phyloP scores from a whole-genome alignment of 2,113 vertebrate species.

The Pseudorectes ferrugineus region DNA sequence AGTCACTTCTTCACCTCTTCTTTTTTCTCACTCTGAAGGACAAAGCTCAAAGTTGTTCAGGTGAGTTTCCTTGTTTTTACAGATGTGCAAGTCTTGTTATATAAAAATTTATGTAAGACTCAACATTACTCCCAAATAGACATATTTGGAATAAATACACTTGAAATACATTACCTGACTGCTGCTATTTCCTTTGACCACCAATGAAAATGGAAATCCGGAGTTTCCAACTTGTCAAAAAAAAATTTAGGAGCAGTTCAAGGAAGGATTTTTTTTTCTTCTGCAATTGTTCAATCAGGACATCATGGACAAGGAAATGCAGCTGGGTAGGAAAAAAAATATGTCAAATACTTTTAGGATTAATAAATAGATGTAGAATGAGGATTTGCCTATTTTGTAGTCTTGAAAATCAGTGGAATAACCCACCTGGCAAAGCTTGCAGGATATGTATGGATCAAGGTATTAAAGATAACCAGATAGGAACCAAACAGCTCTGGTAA shows the following conservation, averaged over 20 bases:
- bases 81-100: not conserved
- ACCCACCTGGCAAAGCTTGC: not conserved
- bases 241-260: not conserved
- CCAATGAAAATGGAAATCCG: not conserved
- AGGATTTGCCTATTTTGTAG: not conserved
- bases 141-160: not conserved
- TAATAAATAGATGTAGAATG: not conserved
- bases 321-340: not conserved
- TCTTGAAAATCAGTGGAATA: not conserved
- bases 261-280: not conserved
- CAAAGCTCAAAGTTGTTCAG: not conserved
- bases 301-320: not conserved
- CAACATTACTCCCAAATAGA: not conserved
- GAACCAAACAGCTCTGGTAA: not conserved
- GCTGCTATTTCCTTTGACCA: not conserved
- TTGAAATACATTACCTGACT: not conserved
- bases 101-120: not conserved
- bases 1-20: not conserved
- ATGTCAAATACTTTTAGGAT: not conserved
- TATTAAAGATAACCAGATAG: not conserved
- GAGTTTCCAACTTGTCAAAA: not conserved
- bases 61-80: not conserved
- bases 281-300: not conserved
- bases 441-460: not conserved
- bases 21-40: not conserved